Base-by-base conservation (phyloP, 2,888 invertebrate genomes). In the Euproctis similis region DNA sequence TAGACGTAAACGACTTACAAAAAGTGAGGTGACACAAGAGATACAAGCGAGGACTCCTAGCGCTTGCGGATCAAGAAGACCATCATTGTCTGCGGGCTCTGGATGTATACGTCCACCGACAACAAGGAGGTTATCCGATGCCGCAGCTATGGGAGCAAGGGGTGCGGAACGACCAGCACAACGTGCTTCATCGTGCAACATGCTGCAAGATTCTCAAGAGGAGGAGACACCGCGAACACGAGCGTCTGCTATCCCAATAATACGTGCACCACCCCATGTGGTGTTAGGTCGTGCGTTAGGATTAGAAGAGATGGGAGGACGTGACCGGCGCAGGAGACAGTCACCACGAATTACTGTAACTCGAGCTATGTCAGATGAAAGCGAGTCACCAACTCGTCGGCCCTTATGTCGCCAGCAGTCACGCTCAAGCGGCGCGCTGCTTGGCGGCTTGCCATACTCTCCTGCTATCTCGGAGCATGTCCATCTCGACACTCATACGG, bases 41-140 rank as follows among this genome's bases (percentile, higher is more conserved):
- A 93, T 93, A 39, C 92, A 93, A 64, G 92, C 92, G 3, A 78
- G 92, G 39, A 92, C 92, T 2, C 93, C 92, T 2, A 92, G 92
- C 37, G 91, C 89, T 1, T 92, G 92, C 37, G 92, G 92, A 1
- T 92, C 92, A 0, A 81, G 92, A 28, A 77, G 92, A 25, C 92
- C 92, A 0, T 92, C 92, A 1, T 70, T 91, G 26, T 91, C 90
- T 2, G 88, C 85, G 55, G 68, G 88, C 47, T 59, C 84, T 0
- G 82, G 82, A 1, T 72, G 77, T 36, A 69, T 81, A 26, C 60
- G 82, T 26, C 81, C 80, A 8, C 78, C 73, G 9, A 77, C 81
- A 1, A 78, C 81, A 1, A 59, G 84, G 28, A 58, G 82, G 24
- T 42, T 82, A 21, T 81, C 81, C 1, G 82, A 82, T 34, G 84